Evolutionary conservation across 2,888 invertebrate species (phyloP), one percentile per base, ranked within the genome.

Genomic region (Sesia bembeciformis): DNA sequence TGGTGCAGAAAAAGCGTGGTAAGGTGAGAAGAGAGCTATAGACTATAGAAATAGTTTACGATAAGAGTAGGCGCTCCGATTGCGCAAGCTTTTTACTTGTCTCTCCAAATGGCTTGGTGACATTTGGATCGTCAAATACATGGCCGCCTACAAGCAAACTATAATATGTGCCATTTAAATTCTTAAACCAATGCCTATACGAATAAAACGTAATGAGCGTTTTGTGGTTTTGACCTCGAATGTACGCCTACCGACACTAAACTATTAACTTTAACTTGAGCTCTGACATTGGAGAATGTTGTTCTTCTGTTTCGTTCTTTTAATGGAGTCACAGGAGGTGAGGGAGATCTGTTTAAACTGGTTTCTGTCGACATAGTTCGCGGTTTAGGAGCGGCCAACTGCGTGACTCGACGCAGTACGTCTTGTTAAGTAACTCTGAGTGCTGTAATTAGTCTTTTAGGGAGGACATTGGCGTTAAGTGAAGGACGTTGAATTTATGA

Each of bases 161-260:
- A 40, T 62, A 62, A 61, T 54, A 62, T 60, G 52, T 60, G 54
- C 56, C 54, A 54, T 57, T 58, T 57, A 59, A 39, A 8, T 49
- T 49, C 52, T 5, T 55, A 58, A 59, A 60, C 62, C 60, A 62
- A 67, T 65, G 55, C 62, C 60, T 64, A 23, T 55, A 65, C 60
- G 62, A 62, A 65, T 63, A 63, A 64, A 66, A 62, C 60, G 56
- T 60, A 57, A 57, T 46, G 57, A 57, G 49, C 53, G 40, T 56
- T 62, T 68, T 70, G 76, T 72, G 66, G 58, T 76, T 78, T 74
- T 74, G 80, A 69, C 84, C 82, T 83, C 78, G 77, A 74, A 60
- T 76, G 74, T 78, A 82, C 84, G 71, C 85, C 84, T 71, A 84
- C 73, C 51, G 4, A 8, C 46, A 23, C 46, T 23, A 23, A 23